Base-by-base conservation (phyloP, 2,888 invertebrate species). In the Tuta absoluta region DNA sequence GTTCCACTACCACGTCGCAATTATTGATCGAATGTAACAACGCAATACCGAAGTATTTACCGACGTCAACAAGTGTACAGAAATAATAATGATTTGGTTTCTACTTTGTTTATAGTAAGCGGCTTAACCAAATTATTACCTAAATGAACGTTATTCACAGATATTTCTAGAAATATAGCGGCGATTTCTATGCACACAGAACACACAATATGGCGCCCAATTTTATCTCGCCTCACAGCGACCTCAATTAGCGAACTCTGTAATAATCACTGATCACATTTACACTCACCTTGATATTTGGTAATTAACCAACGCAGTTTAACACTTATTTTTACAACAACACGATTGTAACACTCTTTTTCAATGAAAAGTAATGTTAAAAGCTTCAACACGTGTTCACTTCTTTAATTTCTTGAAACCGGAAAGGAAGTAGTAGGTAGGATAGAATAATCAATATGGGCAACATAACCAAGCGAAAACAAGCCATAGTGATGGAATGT, bases 171-270 rank as follows among this genome's bases (percentile, higher is more conserved):
- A 45, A 41, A 14, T 41, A 41, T 14, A 45, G n/a, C 45, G 45
- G 45, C n/a, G 23, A 23, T 10, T 11, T 7, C 10, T 21, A 7
- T 23, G 23, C n/a, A 3, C 57, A 28, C 23, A n/a, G n/a, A n/a
- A n/a, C n/a, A n/a, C n/a, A 49, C 61, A 61, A 61, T 19, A 61
- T 61, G 61, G 61, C 61, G 61, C 17, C 61, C 51, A 23, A 17
- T 19, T 10, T 2, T 14, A 3, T 24, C 7, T n/a, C 28, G 3
- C 56, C 14, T 12, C 56, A 23, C 4, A 1, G 58, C 12, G 37
- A 7, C 38, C 7, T 37, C 37, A 28, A 23, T n/a, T 17, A n/a
- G 1, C 23, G 14, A 53, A 33, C 23, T n/a, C n/a, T 24, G 14
- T n/a, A 28, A 53, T 10, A 56, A 33, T n/a, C n/a, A n/a, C n/a